Evolutionary conservation across 2,797 vertebrate species (phyloP), one percentile per base, ranked within the genome.

Genomic region (Melanotaenia maccullochi): DNA sequence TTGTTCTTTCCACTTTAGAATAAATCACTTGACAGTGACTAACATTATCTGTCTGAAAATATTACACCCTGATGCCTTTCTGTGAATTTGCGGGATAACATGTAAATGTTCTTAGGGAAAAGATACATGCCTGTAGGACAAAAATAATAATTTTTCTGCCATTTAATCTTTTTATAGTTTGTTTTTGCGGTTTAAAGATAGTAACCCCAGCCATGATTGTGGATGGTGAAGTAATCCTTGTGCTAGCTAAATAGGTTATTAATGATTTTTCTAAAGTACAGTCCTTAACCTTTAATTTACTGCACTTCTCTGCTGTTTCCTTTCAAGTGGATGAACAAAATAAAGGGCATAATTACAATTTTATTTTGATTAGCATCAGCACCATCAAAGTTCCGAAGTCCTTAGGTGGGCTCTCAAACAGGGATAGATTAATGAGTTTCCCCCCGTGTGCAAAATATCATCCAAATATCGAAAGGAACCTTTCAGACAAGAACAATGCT

Each of bases 1-100:
- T 95, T 95, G 93, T 93, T 93, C 94, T 93, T 65, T 76, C 79
- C 83, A 85, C 62, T 75, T 84, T 75, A 75, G 77, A 72, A 80
- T 76, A 65, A 71, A 75, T 84, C 81, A 85, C 65, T 68, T 85
- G 85, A 88, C 55, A 51, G 55, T 82, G 85, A 85, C 78, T 86
- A 75, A 85, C 57, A 52, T 79, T 64, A 62, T 85, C 49, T 44
- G 73, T 79, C 59, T 71, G 25, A 72, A 81, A 79, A 68, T 70
- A 54, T 9, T 30, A 6, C 64, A 57, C 71, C 25, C 57, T 28
- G 58, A 57, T 61, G 55, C 52, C 33, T 76, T 72, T 78, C 52
- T 68, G 6, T 44, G 60, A 78, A 70, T 77, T 32, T 38, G 30
- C 28, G 32, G 16, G n/a, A 24, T 65, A 64, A 65, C 60, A 65